Evolutionary conservation across 2,797 vertebrate species (phyloP), one percentile per base, ranked within the genome.

Genomic region (Vireo griseus): DNA sequence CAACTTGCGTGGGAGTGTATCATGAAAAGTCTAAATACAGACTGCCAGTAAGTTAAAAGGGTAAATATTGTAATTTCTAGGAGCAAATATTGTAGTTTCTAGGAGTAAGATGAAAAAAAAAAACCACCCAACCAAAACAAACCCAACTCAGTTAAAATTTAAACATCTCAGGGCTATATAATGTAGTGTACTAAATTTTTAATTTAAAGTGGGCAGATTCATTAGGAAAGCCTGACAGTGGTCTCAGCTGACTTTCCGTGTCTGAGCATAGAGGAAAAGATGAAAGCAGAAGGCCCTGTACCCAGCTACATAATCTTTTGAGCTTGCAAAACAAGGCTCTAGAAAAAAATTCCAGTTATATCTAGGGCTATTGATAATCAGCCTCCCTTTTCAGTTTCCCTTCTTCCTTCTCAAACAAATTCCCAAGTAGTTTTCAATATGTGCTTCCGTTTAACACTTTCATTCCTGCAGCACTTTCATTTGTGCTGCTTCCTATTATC

Each of bases 81-180:
- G 37, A 92, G 91, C 59, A 92, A 95, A 94, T 75, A 91, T 37
- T 89, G 39, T 48, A 63, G 90, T 94, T 93, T 90, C 77, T 78
- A 86, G 81, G 33, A 90, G 40, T 31, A 74, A 79, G n/a, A 71
- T 18, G 2, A 28, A 29, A 35, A 66, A 35, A 66, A 62, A 33
- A 63, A 45, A 24, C 22, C 11, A 57, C 11, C 19, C 8, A 86
- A 81, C 29, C 51, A 59, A 74, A 93, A 82, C 44, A 93, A 86
- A 75, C n/a, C 13, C 65, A 55, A 51, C 11, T 16, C 67, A 71
- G 50, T 96, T 95, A 96, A 96, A 94, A 91, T 94, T 96, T 94
- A 94, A 96, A 94, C 52, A 94, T 68, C 65, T 91, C 68, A 58
- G 65, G 28, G 50, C 72, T 90, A 77, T 54, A 80, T 90, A 86